phyloP scores from a whole-genome alignment of 2,113 vertebrate genomes.

The Plestiodon gilberti region DNA sequence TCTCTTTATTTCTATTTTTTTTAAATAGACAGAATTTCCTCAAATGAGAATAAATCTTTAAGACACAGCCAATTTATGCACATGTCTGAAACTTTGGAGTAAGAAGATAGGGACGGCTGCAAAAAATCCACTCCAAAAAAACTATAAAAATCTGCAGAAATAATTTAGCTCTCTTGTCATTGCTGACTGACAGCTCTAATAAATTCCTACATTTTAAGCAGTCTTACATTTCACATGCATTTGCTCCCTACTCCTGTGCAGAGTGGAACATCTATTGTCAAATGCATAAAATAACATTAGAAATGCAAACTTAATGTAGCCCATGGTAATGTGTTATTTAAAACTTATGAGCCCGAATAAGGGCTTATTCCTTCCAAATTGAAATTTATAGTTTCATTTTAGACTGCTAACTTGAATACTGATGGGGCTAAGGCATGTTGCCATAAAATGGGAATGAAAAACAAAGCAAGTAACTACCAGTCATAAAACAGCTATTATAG shows the following conservation, averaged over 20 bases:
- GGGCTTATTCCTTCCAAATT: conserved; percentile 87
- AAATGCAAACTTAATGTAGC: conserved; percentile 81
- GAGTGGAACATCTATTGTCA: conserved; percentile 79
- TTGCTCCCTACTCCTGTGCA: conserved; percentile 70
- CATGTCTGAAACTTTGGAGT: conserved; percentile 56
- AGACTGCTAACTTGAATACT: conserved; percentile 79
- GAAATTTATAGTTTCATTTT: conserved; percentile 87
- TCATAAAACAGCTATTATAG: conserved; percentile 67
- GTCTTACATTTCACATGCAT: conserved; percentile 75
- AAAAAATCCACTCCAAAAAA: conserved; percentile 49
- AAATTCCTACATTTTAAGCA: conserved; percentile 81
- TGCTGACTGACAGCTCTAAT: conserved; percentile 83
- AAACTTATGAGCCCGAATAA: conserved; percentile 85
- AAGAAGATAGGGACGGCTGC: conserved; percentile 63
- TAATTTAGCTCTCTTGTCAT: conserved; percentile 75
- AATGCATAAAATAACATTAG: conserved; percentile 81
- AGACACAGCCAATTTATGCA: conserved; percentile 50
- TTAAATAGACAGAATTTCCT: conserved; percentile 21
- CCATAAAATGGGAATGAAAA: conserved; percentile 74
- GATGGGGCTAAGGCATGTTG: conserved; percentile 70
- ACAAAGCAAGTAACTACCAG: conserved; percentile 69
- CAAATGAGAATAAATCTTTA: conserved; percentile 45
- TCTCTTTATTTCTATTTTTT: conserved; percentile 24
- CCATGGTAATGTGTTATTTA: conserved; percentile 86
- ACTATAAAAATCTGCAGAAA: conserved; percentile 76